phyloP scores from a whole-genome alignment of 2,888 invertebrate genomes.

The Tiliacea citrago region DNA sequence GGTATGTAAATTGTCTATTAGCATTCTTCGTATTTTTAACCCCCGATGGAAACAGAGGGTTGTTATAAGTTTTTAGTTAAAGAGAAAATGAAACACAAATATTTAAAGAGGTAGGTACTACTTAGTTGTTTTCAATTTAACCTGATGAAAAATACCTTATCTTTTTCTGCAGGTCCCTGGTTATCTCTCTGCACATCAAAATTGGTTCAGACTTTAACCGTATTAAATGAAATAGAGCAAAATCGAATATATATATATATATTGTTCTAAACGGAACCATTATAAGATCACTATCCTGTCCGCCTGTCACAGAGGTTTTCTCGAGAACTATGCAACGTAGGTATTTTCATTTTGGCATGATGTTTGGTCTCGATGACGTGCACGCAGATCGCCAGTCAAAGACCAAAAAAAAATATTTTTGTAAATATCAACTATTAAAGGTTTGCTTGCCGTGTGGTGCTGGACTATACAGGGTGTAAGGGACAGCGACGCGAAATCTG shows the following conservation, averaged over 20 bases:
- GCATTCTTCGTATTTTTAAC: neutral
- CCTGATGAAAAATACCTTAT: constrained; percentile 16
- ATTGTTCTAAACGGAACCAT: no score
- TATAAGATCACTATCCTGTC: no score
- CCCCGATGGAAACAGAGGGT: no score
- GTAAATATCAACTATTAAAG: no score
- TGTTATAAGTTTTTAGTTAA: neutral
- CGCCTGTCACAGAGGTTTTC: neutral
- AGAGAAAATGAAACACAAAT: constrained; percentile 26
- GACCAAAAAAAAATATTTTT: no score
- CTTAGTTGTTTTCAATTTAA: constrained; percentile 9
- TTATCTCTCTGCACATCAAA: constrained; percentile 14
- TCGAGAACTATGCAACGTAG: neutral
- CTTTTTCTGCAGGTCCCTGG: neutral
- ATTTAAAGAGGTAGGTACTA: constrained; percentile 9
- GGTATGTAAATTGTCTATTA: constrained; percentile 14
- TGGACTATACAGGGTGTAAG: no score
- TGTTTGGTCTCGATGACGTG: neutral
- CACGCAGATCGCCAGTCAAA: neutral
- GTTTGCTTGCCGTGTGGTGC: no score
- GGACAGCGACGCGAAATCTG: no score
- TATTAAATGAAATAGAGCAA: no score
- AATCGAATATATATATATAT: no score
- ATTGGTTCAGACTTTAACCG: neutral
- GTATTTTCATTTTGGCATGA: neutral